Conservation (phyloP, 2,113 vertebrate species). For the Opisthocomus hoazin region DNA sequence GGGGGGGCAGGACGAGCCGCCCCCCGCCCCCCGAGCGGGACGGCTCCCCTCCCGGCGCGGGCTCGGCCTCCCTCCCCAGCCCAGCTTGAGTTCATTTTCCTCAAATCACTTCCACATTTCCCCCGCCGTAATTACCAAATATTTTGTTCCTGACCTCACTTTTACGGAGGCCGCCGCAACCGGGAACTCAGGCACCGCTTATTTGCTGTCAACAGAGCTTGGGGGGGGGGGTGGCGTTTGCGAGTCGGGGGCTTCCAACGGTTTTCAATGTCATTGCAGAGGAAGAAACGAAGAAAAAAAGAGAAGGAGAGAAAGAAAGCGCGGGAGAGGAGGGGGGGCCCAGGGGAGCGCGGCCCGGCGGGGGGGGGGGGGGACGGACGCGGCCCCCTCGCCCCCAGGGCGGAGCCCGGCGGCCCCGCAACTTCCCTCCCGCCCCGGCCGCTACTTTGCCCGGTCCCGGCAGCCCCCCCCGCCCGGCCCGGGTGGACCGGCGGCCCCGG, state of each 20-base stretch:
- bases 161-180: slow-evolving; percentile 50
- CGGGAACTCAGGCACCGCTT: slow-evolving; percentile 53
- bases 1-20: background rate
- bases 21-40: slow-evolving; percentile 1
- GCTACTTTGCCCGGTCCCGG: background rate
- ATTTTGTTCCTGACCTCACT: slow-evolving; percentile 77
- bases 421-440: background rate
- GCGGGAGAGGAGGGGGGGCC: background rate
- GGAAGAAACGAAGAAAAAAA: background rate
- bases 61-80: slow-evolving; percentile 65
- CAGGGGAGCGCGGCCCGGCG: background rate
- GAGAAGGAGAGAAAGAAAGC: background rate
- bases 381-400: background rate
- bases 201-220: slow-evolving; percentile 54
- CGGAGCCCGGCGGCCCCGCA: background rate
- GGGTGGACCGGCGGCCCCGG: background rate
- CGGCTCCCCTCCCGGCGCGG: slow-evolving; percentile 42
- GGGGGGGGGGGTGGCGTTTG: no score
- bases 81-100: slow-evolving; percentile 61
- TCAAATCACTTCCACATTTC: slow-evolving; percentile 78
- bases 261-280: slow-evolving; percentile 43
- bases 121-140: slow-evolving; percentile 71
- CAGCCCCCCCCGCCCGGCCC: background rate
- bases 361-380: background rate
- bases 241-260: background rate